These are phyloP conservation scores for Rhizoglyphus robini DNA, from an alignment of 1,140 invertebrate species.

Conservation along the genomic window DNA sequence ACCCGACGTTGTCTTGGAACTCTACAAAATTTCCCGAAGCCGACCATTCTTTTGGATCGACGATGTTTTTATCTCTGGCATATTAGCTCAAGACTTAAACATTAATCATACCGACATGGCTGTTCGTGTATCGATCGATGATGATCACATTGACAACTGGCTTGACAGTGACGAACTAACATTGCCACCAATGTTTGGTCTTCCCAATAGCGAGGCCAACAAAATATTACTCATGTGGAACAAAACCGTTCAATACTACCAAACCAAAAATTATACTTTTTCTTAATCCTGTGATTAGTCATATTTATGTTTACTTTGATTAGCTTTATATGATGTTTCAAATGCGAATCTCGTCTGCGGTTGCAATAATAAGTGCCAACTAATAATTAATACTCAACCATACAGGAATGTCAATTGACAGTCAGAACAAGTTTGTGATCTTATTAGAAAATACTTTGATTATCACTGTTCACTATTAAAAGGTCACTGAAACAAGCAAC, in stretches of 20 bases:
- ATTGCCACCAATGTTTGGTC: constrained; percentile 27
- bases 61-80: constrained; percentile 62
- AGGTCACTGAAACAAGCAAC: too few relatives aligned
- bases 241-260: constrained; percentile 27
- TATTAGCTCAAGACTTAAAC: constrained; percentile 45
- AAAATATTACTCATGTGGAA: constrained; percentile 28
- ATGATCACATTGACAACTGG: constrained; percentile 24
- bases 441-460: too few relatives aligned
- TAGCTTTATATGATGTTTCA: too few relatives aligned
- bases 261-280: background rate
- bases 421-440: too few relatives aligned
- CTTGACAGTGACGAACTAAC: constrained; percentile 12
- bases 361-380: too few relatives aligned
- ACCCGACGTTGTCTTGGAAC: constrained; percentile 30
- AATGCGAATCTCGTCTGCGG: too few relatives aligned
- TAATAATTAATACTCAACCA: too few relatives aligned
- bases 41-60: constrained; percentile 66
- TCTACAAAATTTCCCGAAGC: constrained; percentile 28
- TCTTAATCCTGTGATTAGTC: too few relatives aligned
- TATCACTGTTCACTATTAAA: too few relatives aligned
- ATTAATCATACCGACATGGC: constrained; percentile 46
- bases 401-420: too few relatives aligned
- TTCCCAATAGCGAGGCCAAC: constrained; percentile 22
- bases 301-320: too few relatives aligned
- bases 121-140: constrained; percentile 21